Evolutionary conservation across 1,140 invertebrate genomes (phyloP).

Genomic region (Meloidogyne floridensis): DNA sequence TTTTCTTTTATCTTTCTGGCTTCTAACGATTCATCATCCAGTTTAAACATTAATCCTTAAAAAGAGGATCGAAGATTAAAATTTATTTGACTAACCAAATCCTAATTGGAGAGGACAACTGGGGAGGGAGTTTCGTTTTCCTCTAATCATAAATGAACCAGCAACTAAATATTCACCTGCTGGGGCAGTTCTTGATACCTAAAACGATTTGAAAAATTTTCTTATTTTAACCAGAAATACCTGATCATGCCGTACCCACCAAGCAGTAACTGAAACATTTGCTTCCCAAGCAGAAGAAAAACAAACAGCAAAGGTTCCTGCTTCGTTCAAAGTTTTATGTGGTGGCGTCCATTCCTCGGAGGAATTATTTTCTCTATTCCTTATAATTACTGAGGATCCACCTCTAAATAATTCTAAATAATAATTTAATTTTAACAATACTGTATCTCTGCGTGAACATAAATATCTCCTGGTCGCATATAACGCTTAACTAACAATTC

Average conservation of each 20-base stretch:
- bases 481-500: conserved; percentile 94
- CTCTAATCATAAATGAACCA: conserved; percentile 98
- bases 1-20: conserved; percentile 72
- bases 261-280: conserved; percentile 88
- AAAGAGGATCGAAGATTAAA: conserved; percentile 56
- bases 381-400: conserved; percentile 88
- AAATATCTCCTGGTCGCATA: conserved; percentile 80
- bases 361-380: conserved; percentile 73
- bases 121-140: conserved; percentile 87
- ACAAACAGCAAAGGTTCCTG: conserved; percentile 92
- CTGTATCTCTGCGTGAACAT: conserved; percentile 74
- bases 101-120: conserved; percentile 88
- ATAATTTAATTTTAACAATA: not conserved
- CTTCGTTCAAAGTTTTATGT: conserved; percentile 92
- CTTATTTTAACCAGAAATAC: conserved; percentile 65
- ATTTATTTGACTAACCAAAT: conserved; percentile 77
- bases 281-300: conserved; percentile 96
- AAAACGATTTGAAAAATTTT: conserved; percentile 13
- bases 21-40: conserved; percentile 73
- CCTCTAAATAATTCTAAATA: conserved; percentile 69
- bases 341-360: conserved; percentile 68
- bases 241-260: conserved; percentile 93
- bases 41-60: conserved; percentile 77
- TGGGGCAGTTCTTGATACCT: conserved; percentile 92
- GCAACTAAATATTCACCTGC: conserved; percentile 90